Evolutionary conservation across 92 coral and sea anemone species (phyloP).

Genomic region (Diadumene lineata): DNA sequence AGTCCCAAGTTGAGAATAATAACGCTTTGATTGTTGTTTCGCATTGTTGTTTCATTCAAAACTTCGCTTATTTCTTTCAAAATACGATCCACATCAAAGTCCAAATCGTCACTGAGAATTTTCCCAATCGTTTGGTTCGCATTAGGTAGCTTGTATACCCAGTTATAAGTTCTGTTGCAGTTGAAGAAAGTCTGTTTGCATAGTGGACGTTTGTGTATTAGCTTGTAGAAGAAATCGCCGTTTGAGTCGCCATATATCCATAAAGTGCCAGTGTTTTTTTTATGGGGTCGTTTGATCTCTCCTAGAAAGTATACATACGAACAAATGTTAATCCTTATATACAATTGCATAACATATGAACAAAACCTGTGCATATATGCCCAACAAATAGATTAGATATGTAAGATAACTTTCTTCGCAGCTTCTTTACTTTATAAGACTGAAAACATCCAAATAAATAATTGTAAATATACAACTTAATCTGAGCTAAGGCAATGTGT

Average conservation of each 20-base stretch:
- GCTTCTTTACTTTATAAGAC: too few relatives aligned
- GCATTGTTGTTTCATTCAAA: constrained; percentile 40
- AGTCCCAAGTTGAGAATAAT: constrained; percentile 76
- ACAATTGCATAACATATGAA: too few relatives aligned
- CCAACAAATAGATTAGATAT: too few relatives aligned
- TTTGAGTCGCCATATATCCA: constrained; percentile 87
- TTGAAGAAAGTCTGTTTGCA: constrained; percentile 55
- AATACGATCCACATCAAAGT: constrained; percentile 61
- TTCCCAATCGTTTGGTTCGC: constrained; percentile 72
- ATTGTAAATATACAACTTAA: too few relatives aligned
- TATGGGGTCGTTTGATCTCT: constrained; percentile 17
- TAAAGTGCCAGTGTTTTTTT: constrained; percentile 37
- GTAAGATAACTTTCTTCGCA: too few relatives aligned
- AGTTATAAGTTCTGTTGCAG: constrained; percentile 73
- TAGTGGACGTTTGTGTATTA: constrained; percentile 60
- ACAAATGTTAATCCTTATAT: too few relatives aligned
- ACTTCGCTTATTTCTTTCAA: constrained; percentile 57
- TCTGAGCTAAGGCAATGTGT: too few relatives aligned
- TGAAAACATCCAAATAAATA: too few relatives aligned
- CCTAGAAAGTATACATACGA: too few relatives aligned
- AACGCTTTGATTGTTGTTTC: constrained; percentile 47
- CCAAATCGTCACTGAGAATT: constrained; percentile 63
- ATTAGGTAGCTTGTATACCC: constrained; percentile 68
- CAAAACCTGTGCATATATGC: too few relatives aligned
- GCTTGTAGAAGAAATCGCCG: constrained; percentile 78